Conservation (phyloP, 2,113 vertebrate species). For the Triplophysa siluroides region DNA sequence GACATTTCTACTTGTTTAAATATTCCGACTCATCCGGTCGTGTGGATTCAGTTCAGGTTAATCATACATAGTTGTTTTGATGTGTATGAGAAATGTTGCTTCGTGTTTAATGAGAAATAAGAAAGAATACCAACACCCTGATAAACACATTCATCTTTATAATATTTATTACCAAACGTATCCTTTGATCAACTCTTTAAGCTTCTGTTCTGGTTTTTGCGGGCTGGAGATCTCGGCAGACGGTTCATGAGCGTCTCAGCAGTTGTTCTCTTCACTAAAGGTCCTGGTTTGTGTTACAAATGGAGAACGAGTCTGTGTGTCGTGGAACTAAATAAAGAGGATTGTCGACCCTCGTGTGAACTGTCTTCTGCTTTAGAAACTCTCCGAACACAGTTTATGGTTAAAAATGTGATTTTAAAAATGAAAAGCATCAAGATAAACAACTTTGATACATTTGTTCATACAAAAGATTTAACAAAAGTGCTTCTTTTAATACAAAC, state of each 20-base stretch:
- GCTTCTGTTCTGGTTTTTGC: conserved; percentile 14
- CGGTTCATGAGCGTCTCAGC: conserved; percentile 29
- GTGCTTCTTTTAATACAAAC: too few relatives aligned
- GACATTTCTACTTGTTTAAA: too few relatives aligned
- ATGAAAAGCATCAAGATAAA: too few relatives aligned
- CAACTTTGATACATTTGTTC: too few relatives aligned
- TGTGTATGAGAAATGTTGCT: background rate
- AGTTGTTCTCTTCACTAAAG: conserved; percentile 42
- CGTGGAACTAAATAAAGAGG: conserved; percentile 48
- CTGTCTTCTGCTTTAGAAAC: conserved; percentile 21
- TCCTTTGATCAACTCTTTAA: background rate
- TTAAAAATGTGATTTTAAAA: background rate
- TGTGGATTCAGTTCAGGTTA: too few relatives aligned
- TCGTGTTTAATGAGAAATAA: background rate
- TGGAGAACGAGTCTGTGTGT: conserved; percentile 2
- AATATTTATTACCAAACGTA: conserved; percentile 4
- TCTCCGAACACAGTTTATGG: background rate
- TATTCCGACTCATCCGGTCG: too few relatives aligned
- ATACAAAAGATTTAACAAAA: too few relatives aligned
- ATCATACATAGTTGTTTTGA: too few relatives aligned
- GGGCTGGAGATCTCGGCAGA: conserved; percentile 12
- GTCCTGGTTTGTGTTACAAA: conserved; percentile 19
- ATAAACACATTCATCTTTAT: background rate
- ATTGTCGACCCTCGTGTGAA: background rate
- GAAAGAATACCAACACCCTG: background rate